Evolutionary conservation across 2,113 vertebrate genomes (phyloP).

Genomic region (Tetrax tetrax): DNA sequence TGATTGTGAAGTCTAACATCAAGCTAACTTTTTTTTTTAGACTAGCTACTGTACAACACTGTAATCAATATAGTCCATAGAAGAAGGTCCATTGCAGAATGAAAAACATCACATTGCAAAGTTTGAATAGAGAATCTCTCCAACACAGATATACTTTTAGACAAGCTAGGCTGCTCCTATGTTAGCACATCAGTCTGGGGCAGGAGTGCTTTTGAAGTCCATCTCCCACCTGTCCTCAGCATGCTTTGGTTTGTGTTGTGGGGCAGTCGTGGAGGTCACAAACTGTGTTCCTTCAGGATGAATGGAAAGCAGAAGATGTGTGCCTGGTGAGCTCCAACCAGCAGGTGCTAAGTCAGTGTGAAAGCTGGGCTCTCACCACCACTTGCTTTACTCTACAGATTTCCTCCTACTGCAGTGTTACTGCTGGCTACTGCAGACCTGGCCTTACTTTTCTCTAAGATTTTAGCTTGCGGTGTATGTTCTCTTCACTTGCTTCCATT

Average conservation of each 20-base stretch:
- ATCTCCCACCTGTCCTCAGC: not conserved
- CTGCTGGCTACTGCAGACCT: not conserved
- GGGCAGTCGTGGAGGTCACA: not conserved
- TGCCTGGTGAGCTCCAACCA: not conserved
- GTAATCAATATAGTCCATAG: not conserved
- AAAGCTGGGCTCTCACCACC: not conserved
- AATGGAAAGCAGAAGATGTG: not conserved
- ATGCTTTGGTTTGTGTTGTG: not conserved
- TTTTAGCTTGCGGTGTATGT: not conserved
- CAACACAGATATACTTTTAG: not conserved
- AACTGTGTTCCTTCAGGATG: not conserved
- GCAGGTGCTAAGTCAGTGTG: not conserved
- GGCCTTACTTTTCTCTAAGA: not conserved
- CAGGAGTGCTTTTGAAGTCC: not conserved
- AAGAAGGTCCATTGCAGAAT: not conserved
- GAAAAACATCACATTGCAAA: not conserved
- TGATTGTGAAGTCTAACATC: not conserved
- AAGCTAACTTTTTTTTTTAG: not conserved
- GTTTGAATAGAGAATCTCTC: not conserved
- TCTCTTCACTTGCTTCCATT: slow-evolving; percentile 10
- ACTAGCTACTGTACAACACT: not conserved
- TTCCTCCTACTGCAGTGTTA: not conserved
- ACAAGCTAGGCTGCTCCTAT: not conserved
- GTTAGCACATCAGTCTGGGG: not conserved
- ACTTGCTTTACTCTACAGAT: not conserved